Conservation (phyloP, 2,888 invertebrate species). For the Drosophila neoperkinsi region DNA sequence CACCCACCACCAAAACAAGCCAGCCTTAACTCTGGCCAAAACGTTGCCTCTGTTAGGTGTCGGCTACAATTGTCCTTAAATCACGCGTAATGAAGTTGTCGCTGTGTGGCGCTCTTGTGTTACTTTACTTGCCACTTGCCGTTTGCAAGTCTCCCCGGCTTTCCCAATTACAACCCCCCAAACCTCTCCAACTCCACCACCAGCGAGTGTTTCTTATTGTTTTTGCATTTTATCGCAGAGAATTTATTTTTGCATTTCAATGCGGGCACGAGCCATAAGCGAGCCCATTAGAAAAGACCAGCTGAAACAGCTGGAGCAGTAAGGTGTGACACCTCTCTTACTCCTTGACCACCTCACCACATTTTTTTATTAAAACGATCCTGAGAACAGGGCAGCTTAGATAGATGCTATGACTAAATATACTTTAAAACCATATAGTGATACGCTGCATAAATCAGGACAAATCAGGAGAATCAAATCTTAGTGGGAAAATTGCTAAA, state of each 20-base stretch:
- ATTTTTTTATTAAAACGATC: rapidly evolving
- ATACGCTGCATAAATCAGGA: not conserved
- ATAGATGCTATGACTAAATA: not conserved
- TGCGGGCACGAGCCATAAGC: constrained; percentile 57
- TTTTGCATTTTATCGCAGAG: constrained; percentile 80
- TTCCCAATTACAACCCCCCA: not conserved
- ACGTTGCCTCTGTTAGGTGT: constrained; percentile 64
- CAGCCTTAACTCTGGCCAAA: constrained; percentile 23
- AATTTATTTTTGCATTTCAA: constrained; percentile 81
- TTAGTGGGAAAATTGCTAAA: not conserved
- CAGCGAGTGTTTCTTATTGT: constrained; percentile 57
- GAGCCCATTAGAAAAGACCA: constrained; percentile 41
- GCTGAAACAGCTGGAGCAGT: not conserved
- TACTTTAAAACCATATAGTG: not conserved
- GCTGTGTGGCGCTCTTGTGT: constrained; percentile 43
- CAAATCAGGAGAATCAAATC: not conserved
- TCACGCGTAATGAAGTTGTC: constrained; percentile 84
- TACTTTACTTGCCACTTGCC: constrained; percentile 20
- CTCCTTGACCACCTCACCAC: not conserved
- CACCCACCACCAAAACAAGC: not conserved
- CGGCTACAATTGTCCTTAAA: constrained; percentile 82
- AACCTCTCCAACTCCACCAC: too few species aligned
- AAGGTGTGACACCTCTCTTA: not conserved
- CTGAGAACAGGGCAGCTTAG: not conserved
- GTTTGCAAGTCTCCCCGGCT: not conserved